These are phyloP conservation scores for Mormyrus proboscirostris DNA, from an alignment of 2,797 vertebrate species.

Conservation along the genomic window DNA sequence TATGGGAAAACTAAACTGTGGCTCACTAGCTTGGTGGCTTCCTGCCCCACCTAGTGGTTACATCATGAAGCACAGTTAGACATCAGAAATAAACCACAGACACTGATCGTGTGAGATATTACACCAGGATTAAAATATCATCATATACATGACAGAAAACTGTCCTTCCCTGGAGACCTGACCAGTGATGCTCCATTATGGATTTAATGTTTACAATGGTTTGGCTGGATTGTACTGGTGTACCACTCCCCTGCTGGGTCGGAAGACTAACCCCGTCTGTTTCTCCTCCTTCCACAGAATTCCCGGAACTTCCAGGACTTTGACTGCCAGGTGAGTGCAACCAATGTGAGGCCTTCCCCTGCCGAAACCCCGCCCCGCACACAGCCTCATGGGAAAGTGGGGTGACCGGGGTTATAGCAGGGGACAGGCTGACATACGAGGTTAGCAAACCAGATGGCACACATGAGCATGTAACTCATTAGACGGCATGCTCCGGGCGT, in stretches of 20 bases:
- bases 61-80: background rate
- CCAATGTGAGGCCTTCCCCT: background rate
- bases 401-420: background rate
- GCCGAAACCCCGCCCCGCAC: background rate
- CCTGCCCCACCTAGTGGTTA: background rate
- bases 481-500: too few relatives aligned
- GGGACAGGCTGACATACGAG: background rate
- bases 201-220: background rate
- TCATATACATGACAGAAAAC: background rate
- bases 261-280: conserved; percentile 4
- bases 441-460: background rate
- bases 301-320: conserved; percentile 91
- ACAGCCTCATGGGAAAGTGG: background rate
- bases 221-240: background rate
- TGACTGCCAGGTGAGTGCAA: conserved; percentile 84
- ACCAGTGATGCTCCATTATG: background rate
- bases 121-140: background rate
- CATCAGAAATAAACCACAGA: background rate
- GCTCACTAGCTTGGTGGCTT: background rate
- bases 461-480: background rate
- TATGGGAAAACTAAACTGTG: background rate
- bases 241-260: background rate
- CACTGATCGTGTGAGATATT: background rate
- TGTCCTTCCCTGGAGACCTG: background rate
- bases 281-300: conserved; percentile 60